Conservation (phyloP, 2,113 vertebrate species). For the Saimiri boliviensis region DNA sequence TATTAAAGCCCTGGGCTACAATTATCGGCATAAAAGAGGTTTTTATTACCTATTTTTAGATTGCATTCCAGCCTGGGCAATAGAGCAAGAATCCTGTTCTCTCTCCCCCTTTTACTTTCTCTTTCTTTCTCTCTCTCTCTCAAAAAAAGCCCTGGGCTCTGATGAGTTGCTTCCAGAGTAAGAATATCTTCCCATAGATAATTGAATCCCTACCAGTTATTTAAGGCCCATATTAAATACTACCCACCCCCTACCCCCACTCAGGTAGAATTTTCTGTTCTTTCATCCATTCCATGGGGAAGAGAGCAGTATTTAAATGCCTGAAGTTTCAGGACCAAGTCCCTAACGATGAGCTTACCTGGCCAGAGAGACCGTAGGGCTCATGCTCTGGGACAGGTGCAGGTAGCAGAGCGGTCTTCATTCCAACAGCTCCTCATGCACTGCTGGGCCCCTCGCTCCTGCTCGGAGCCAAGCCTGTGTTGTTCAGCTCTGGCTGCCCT, state of each 20-base stretch:
- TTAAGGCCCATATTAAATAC: background rate
- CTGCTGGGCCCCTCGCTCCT: background rate
- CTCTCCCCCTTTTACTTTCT: no score
- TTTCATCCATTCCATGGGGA: background rate
- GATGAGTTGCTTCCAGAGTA: background rate
- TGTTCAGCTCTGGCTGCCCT: background rate
- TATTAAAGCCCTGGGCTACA: background rate
- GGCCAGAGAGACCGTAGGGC: background rate
- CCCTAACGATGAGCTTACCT: background rate
- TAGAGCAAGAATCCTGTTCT: no score
- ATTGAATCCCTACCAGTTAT: background rate
- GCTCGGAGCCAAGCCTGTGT: background rate
- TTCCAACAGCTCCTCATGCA: fast-evolving
- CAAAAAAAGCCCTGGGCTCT: background rate
- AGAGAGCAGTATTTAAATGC: no score
- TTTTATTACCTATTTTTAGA: no score
- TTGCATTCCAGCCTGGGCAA: no score
- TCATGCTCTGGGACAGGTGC: background rate
- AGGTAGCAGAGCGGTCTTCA: background rate
- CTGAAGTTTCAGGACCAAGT: background rate
- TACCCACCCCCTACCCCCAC: no score
- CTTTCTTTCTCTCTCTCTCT: no score
- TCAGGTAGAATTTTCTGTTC: background rate
- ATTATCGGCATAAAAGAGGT: no score
- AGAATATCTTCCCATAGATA: background rate